Base-by-base conservation (phyloP, 2,888 invertebrate species). In the Caenorhabditis becei region DNA sequence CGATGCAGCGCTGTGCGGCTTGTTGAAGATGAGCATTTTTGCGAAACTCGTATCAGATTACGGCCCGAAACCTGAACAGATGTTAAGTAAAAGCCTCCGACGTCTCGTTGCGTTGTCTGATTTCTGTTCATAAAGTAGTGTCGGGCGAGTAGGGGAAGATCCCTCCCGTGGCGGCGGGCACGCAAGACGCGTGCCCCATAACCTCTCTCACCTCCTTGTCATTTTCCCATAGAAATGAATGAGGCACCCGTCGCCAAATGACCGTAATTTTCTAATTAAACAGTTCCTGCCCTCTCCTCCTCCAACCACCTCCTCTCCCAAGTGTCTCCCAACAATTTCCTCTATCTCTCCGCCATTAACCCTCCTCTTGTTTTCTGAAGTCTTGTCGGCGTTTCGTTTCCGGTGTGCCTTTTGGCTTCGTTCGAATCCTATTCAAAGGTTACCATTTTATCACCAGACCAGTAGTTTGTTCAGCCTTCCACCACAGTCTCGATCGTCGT, bases 211-310 rank as follows among this genome's bases (percentile, higher is more conserved):
- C 53, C 71, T 47, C 23, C 47, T 41, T 69, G 61, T 77, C 41
- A 67, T 77, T 77, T 67, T 77, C 62, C 69, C 54, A 63, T 23
- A 37, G 23, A 18, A 59, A 51, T 67, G 67, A 62, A 62, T 47
- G 77, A 67, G 77, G 77, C 63, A 77, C 77, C 77, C 70, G 71
- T 53, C 79, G 72, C 72, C 69, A 80, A 80, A 80, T 80, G 80
- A 80, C 80, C 80, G 80, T 80, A 80, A 80, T 80, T 80, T 80
- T 70, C 80, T 74, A 80, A 74, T 80, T 80, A 80, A 80, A 80
- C 80, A 80, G 74, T 80, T 80, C 80, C 74, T 78, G 65, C 78
- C 71, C 66, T 78, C 71, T 71, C 53, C 16, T 56, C 26, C 47
- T 56, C 23, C 35, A 56, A 56, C 62, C 28, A 49, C 70, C 47